Evolutionary conservation across 2,113 vertebrate species (phyloP).

Genomic region (Siniperca knerii): DNA sequence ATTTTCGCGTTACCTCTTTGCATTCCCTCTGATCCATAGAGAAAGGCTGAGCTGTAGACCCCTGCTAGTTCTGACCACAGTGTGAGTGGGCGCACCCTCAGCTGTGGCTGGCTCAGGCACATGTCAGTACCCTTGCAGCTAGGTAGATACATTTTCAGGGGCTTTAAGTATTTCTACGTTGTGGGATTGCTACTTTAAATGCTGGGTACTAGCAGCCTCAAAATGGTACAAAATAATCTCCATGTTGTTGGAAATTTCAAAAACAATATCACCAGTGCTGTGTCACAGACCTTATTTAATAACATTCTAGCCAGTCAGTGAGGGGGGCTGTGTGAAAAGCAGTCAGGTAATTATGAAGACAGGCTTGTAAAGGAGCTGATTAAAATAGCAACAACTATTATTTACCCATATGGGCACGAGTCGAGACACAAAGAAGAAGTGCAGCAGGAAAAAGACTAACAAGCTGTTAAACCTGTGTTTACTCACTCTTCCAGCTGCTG

Average conservation of each 20-base stretch:
- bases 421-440: slow-evolving; percentile 15
- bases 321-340: neutral
- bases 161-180: neutral
- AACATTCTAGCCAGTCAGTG: neutral
- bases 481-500: slow-evolving; percentile 37
- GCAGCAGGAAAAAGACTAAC: slow-evolving; percentile 38
- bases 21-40: too few species aligned
- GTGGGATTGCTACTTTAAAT: neutral
- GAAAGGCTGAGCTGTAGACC: too few species aligned
- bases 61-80: too few species aligned
- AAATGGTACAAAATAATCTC: slow-evolving; percentile 7
- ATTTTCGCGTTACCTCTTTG: too few species aligned
- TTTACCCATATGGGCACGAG: slow-evolving; percentile 22
- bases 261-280: slow-evolving; percentile 15
- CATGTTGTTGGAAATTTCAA: slow-evolving; percentile 21
- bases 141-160: too few species aligned
- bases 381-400: slow-evolving; percentile 53
- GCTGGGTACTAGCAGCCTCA: neutral
- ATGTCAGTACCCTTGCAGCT: too few species aligned
- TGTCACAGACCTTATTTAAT: slow-evolving; percentile 31
- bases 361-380: slow-evolving; percentile 53
- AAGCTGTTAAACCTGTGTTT: slow-evolving; percentile 46
- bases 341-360: slow-evolving; percentile 50
- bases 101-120: too few species aligned
- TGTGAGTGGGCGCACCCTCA: too few species aligned